phyloP scores from a whole-genome alignment of 2,888 invertebrate genomes.

The Drosophila rellima region DNA sequence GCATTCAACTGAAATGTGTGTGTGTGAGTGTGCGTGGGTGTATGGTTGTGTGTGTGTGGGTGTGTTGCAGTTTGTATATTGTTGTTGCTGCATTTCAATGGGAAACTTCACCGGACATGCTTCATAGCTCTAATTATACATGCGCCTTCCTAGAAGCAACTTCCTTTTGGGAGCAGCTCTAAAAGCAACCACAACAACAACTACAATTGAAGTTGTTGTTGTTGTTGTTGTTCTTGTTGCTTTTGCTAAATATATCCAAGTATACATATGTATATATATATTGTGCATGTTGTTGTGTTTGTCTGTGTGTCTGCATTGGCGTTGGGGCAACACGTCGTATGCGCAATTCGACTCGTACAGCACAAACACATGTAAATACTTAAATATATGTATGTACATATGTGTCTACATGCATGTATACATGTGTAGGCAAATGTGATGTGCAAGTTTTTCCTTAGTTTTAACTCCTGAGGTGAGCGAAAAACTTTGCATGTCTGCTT shows the following conservation, averaged over 20 bases:
- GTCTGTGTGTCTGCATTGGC: slow-evolving; percentile 45
- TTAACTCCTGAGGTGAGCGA: slow-evolving; percentile 43
- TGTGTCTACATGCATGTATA: neutral
- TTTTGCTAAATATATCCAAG: no score
- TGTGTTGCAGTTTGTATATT: slow-evolving; percentile 39
- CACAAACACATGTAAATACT: slow-evolving; percentile 22
- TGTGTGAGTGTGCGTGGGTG: slow-evolving; percentile 22
- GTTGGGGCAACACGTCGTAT: slow-evolving; percentile 50
- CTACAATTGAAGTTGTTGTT: slow-evolving; percentile 28
- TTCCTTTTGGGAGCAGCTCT: slow-evolving; percentile 58
- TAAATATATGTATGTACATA: slow-evolving; percentile 2
- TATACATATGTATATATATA: slow-evolving; percentile 10
- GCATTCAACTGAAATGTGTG: slow-evolving; percentile 21
- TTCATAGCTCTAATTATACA: slow-evolving; percentile 82
- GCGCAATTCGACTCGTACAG: slow-evolving; percentile 46
- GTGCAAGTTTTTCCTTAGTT: slow-evolving; percentile 37
- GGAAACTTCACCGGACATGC: slow-evolving; percentile 81
- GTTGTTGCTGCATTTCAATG: slow-evolving; percentile 74
- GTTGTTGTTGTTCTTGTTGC: slow-evolving; percentile 17
- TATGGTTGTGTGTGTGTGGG: slow-evolving; percentile 23
- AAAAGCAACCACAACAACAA: slow-evolving; percentile 29
- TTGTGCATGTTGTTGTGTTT: slow-evolving; percentile 33
- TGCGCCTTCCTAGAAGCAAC: slow-evolving; percentile 75
- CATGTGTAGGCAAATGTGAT: slow-evolving; percentile 11
- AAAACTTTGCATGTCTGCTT: slow-evolving; percentile 74